Base-by-base conservation (phyloP, 2,113 vertebrate genomes). In the Cacatua alba region DNA sequence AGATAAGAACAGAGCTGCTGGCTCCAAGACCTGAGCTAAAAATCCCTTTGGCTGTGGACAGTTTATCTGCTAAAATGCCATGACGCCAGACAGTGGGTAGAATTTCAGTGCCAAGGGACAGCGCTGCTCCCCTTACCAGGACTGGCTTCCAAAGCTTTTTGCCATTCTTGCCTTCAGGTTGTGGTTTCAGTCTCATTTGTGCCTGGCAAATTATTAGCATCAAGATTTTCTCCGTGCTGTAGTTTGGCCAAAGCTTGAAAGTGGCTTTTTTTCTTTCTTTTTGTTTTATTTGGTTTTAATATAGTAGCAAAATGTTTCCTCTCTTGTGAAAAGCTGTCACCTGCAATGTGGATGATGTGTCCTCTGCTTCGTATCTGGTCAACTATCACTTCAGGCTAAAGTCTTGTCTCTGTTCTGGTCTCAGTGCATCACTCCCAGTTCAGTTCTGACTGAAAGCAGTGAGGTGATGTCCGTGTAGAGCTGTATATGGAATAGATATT, bases 41-140 rank as follows among this genome's bases (percentile, higher is more conserved):
- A 48, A 28, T 14, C 55, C 53, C 72, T 53, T 41, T 53, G 62
- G 31, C 49, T 43, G 25, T 11, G 25, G 52, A 46, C 19, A 49
- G 25, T 57, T 74, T 26, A 41, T 55, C 25, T 37, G 24, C 52
- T 55, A 15, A 52, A 74, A 63, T 29, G 31, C 69, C 46, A 14
- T 11, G 44, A 12, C 37, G 37, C 51, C 69, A 59, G 17, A 2
- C 8, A 21, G 57, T 59, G 33, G 33, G 9, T 31, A 37, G 15
- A 16, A 19, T 43, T 28, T 68, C 37, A 41, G 31, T 2, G 4
- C 41, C 3, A 39, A 44, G 43, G 43, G 37, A 48, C 43, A 41
- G 67, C 7, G 3, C 29, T 23, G n/a, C 39, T 64, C n/a, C 26
- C 0, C 0, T 15, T 35, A 21, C 18, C 33, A 68, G 70, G 7